These are phyloP conservation scores for Scolopax rusticola DNA, from an alignment of 2,797 vertebrate genomes.

Conservation along the genomic window DNA sequence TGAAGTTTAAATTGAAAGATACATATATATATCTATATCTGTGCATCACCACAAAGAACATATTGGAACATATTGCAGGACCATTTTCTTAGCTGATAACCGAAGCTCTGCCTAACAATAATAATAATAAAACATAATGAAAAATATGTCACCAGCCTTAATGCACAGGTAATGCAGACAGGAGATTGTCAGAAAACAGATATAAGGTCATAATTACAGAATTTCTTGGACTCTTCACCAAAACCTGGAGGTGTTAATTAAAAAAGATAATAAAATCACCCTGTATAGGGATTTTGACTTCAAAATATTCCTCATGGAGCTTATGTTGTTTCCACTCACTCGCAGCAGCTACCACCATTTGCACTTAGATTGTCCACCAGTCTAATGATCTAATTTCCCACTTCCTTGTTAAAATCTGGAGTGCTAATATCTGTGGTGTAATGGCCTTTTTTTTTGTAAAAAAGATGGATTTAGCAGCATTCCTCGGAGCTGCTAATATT, in stretches of 20 bases:
- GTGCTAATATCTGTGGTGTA: neutral
- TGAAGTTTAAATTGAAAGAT: neutral
- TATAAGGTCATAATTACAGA: neutral
- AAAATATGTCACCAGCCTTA: neutral
- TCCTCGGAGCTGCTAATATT: neutral
- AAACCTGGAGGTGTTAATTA: neutral
- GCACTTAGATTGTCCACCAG: neutral
- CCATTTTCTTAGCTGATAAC: neutral
- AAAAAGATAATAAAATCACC: neutral
- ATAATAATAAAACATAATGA: neutral
- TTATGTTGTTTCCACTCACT: neutral
- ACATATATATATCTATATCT: too few species aligned
- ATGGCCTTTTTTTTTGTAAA: neutral
- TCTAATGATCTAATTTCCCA: neutral
- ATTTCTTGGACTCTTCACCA: neutral
- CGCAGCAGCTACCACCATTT: neutral
- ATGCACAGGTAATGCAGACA: neutral
- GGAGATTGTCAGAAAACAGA: neutral
- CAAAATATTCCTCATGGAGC: neutral
- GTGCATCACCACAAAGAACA: neutral
- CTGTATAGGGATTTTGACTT: neutral
- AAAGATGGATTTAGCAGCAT: neutral
- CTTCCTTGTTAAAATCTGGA: neutral
- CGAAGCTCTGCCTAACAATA: neutral
- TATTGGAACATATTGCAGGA: neutral